These are phyloP conservation scores for Cyanoramphus novaezelandiae DNA, from an alignment of 2,113 vertebrate species.

Conservation along the genomic window DNA sequence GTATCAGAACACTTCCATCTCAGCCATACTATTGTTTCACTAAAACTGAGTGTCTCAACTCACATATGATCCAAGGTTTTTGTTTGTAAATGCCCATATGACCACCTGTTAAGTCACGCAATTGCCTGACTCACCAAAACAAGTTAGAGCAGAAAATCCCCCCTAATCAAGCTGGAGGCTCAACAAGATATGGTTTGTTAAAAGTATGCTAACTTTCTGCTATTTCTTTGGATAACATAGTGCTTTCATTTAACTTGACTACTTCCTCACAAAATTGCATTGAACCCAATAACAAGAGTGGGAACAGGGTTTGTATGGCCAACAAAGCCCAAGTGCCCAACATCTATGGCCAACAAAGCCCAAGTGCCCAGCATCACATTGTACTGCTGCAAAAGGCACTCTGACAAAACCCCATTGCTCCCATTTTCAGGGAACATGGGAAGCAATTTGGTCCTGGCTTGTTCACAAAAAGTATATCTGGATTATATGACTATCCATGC, in stretches of 20 bases:
- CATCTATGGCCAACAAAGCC: not conserved
- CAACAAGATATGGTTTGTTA: not conserved
- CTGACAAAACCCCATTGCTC: not conserved
- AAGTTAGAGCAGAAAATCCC: constrained; percentile 13
- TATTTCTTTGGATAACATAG: not conserved
- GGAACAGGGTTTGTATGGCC: not conserved
- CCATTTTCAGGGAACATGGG: not conserved
- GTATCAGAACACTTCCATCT: not conserved
- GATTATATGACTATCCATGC: not conserved
- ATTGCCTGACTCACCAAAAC: not conserved
- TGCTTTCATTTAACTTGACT: not conserved
- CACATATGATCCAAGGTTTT: not conserved
- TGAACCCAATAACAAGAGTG: not conserved
- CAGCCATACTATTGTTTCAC: not conserved
- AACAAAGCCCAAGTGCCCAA: not conserved
- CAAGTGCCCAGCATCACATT: not conserved
- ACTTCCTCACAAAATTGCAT: not conserved
- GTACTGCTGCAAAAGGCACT: not conserved
- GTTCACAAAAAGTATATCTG: not conserved
- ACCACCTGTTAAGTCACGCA: not conserved
- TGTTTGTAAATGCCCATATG: not conserved
- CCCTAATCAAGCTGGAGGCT: not conserved
- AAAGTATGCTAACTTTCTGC: not conserved
- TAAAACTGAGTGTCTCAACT: not conserved
- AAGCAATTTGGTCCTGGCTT: not conserved